A percentile compares a stretch with the other conserved stretches of the same genome.
These are phyloP conservation scores for Caenorhabditis remanei DNA, from an alignment of 1,140 invertebrate species.

Conservation along the genomic window DNA sequence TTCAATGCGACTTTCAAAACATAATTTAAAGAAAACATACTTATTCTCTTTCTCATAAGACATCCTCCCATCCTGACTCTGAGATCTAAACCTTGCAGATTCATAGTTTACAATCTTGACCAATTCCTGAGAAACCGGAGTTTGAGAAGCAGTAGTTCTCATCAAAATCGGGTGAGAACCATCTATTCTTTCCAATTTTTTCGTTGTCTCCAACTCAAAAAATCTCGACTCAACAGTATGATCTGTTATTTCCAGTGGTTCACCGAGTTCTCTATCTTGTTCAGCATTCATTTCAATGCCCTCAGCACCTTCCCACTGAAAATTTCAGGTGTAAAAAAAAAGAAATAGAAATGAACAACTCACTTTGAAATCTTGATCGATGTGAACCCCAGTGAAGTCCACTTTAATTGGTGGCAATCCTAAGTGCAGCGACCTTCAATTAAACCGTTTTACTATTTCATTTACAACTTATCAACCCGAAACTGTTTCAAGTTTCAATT, in stretches of 20 bases:
- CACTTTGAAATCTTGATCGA: background rate
- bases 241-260: constrained; percentile 23
- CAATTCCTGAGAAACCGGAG: background rate
- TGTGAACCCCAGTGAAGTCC: background rate
- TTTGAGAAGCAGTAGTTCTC: constrained; percentile 18
- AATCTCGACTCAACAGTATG: constrained; percentile 12
- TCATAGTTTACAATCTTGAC: background rate
- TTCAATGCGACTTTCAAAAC: background rate
- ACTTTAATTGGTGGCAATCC: background rate
- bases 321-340: background rate
- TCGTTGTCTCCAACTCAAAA: constrained; percentile 2
- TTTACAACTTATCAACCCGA: background rate
- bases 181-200: background rate
- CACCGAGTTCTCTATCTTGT: constrained; percentile 5
- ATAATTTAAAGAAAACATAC: background rate
- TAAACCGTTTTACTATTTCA: background rate
- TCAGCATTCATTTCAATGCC: background rate
- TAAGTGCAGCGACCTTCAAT: background rate
- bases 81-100: background rate
- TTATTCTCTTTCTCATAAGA: constrained; percentile 28
- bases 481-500: background rate
- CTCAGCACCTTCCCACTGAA: background rate
- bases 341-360: background rate
- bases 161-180: background rate
- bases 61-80: background rate